Percentiles rank a stretch among this genome's conserved stretches.
These are phyloP conservation scores for Rhipidura dahli DNA, from an alignment of 2,113 vertebrate genomes.

Conservation along the genomic window DNA sequence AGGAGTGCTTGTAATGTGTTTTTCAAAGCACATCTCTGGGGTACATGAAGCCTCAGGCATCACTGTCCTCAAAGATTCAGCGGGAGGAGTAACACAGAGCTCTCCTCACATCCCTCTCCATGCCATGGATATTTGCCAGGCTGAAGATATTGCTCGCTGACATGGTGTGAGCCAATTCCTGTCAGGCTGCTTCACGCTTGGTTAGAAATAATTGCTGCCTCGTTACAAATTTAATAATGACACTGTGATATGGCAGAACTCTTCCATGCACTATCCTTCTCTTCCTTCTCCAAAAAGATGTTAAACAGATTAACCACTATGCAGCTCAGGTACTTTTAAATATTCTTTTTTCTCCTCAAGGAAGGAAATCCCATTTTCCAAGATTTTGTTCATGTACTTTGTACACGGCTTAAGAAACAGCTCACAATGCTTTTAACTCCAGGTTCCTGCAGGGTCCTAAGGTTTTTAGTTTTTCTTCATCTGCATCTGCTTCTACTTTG, in stretches of 20 bases:
- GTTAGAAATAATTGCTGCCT: not conserved
- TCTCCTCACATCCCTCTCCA: not conserved
- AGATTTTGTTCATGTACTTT: not conserved
- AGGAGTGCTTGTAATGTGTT: not conserved
- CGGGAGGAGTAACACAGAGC: not conserved
- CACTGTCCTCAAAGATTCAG: not conserved
- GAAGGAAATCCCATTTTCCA: not conserved
- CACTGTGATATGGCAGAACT: not conserved
- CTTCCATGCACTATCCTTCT: not conserved
- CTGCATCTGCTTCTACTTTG: not conserved
- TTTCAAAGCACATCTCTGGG: not conserved
- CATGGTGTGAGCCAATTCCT: not conserved
- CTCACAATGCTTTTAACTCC: not conserved
- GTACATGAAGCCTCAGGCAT: not conserved
- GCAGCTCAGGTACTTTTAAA: not conserved
- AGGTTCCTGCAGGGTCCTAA: not conserved
- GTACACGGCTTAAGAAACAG: not conserved
- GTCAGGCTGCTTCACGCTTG: not conserved
- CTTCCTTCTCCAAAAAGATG: not conserved
- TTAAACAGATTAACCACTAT: not conserved
- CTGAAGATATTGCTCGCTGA: not conserved
- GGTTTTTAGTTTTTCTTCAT: not conserved
- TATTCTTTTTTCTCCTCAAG: not conserved
- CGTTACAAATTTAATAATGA: conserved; percentile 8
- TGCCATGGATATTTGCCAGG: not conserved